phyloP scores from a whole-genome alignment of 2,797 vertebrate species.

The Argyrosomus regius region DNA sequence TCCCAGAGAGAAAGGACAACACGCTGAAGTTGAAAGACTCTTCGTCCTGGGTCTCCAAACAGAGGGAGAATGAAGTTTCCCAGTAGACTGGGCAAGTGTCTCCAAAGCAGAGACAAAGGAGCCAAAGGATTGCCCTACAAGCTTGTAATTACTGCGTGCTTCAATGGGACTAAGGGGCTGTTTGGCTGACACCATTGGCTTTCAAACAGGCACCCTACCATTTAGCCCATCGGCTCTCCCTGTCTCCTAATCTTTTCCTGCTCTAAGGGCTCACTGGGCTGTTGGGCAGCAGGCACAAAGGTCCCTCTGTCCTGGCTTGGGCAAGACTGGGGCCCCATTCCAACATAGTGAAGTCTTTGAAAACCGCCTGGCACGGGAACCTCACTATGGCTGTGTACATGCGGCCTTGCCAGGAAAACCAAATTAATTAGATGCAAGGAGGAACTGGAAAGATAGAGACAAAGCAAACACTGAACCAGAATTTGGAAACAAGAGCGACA shows the following conservation, averaged over 20 bases:
- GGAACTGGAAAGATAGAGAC: constrained; percentile 42
- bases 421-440: constrained; percentile 70
- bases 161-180: constrained; percentile 76
- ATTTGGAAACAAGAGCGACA: constrained; percentile 42
- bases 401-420: constrained; percentile 67
- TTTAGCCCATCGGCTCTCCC: constrained; percentile 71
- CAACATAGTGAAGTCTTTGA: constrained; percentile 84
- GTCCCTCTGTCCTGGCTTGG: constrained; percentile 80
- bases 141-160: constrained; percentile 82
- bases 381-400: constrained; percentile 58
- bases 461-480: constrained; percentile 36
- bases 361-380: constrained; percentile 75
- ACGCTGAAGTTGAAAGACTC: constrained; percentile 56
- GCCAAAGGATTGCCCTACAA: constrained; percentile 76
- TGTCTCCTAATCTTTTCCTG: constrained; percentile 71
- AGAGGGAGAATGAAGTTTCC: constrained; percentile 68
- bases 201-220: constrained; percentile 76
- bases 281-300: constrained; percentile 81
- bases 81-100: constrained; percentile 76
- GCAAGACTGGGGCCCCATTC: constrained; percentile 73
- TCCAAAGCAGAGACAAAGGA: constrained; percentile 75
- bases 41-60: constrained; percentile 62
- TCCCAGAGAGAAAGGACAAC: constrained; percentile 58
- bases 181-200: constrained; percentile 78
- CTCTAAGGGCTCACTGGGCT: constrained; percentile 69